Base-by-base conservation (phyloP, 1,140 invertebrate species). In the Periplaneta americana region DNA sequence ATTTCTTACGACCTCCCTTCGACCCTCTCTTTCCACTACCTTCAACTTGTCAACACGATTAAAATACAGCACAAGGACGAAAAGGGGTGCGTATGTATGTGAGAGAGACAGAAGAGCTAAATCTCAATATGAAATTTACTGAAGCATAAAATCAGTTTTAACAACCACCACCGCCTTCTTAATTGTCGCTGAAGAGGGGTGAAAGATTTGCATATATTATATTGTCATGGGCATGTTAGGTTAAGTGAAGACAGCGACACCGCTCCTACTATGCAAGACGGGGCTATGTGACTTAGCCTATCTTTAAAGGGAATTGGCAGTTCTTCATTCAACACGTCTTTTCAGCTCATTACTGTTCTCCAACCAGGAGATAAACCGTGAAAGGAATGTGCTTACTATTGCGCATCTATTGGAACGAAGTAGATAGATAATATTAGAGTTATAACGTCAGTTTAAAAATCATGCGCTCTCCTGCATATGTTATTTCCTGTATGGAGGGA, bases 11-110 rank as follows among this genome's bases (percentile, higher is more conserved):
- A 15, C 48, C 48, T 15, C 37, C 37, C 37, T 17, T 4, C 1
- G 10, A 35, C 18, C 76, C 76, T 22, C 11, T 37, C 31, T n/a
- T n/a, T n/a, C 75, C 75, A n/a, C 18, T 28, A n/a, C 18, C 34
- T 32, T 28, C 77, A 17, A 48, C 77, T 31, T 78, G 77, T 78
- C 77, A 78, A 78, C 77, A 78, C 77, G 77, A 78, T 78, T 78
- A 78, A 36, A 78, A 78, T 34, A 39, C 77, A 37, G 35, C 31
- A 15, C 33, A 37, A 34, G 77, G 77, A 32, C 31, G 34, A 5
- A 76, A n/a, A n/a, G n/a, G 34, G 75, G 18, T 10, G 31, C 17
- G 75, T 35, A 34, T 32, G n/a, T n/a, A n/a, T n/a, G n/a, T n/a
- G n/a, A n/a, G n/a, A n/a, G 77, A 34, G 77, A 48, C 28, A 48